These are phyloP conservation scores for Ploceus nigricollis DNA, from an alignment of 2,113 vertebrate species.

Conservation along the genomic window DNA sequence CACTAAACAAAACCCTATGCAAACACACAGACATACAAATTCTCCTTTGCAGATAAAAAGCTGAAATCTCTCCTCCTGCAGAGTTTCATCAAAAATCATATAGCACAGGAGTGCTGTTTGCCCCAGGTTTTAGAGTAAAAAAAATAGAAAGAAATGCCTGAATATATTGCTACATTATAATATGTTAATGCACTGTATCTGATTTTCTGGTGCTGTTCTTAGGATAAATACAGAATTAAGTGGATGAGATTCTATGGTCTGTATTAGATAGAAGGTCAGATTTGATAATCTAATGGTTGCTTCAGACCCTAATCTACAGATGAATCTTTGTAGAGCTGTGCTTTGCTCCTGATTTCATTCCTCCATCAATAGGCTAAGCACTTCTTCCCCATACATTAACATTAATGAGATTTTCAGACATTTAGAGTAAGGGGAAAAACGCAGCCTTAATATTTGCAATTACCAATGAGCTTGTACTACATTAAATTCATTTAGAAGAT, in stretches of 20 bases:
- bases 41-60: background rate
- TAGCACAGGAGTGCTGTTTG: background rate
- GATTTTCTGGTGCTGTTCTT: background rate
- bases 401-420: constrained; percentile 27
- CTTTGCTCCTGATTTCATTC: constrained; percentile 18
- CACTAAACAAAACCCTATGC: background rate
- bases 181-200: background rate
- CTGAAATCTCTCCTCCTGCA: background rate
- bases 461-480: background rate
- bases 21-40: background rate
- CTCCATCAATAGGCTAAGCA: constrained; percentile 4
- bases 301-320: background rate
- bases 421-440: background rate
- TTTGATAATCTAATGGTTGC: constrained; percentile 6
- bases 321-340: background rate
- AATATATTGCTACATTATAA: background rate
- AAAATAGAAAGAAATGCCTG: background rate
- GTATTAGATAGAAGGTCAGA: constrained; percentile 1
- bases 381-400: constrained; percentile 8
- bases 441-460: background rate
- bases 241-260: background rate
- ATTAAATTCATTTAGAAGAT: constrained; percentile 12
- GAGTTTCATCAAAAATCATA: background rate
- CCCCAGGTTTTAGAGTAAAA: background rate
- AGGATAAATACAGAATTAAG: background rate